A percentile compares a stretch with the other conserved stretches of the same genome.
These are phyloP conservation scores for Silurus meridionalis DNA, from an alignment of 2,113 vertebrate genomes.

Conservation along the genomic window DNA sequence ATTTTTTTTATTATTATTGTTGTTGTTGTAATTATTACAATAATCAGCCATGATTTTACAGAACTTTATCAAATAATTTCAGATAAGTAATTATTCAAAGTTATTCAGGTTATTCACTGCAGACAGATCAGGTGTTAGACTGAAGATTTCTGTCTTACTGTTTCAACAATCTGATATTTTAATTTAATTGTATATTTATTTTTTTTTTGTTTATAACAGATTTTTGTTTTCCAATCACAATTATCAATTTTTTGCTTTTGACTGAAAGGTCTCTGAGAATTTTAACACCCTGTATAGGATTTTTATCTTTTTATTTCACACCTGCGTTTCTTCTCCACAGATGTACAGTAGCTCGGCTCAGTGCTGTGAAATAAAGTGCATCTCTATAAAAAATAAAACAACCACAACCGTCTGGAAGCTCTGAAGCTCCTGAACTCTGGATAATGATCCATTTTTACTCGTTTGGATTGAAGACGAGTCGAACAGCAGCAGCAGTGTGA, in stretches of 20 bases:
- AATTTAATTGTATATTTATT: too few relatives aligned
- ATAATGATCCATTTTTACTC: not conserved
- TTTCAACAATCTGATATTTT: too few relatives aligned
- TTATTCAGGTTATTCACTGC: too few relatives aligned
- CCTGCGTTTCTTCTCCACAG: not conserved
- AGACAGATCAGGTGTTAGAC: too few relatives aligned
- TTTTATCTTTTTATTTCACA: not conserved
- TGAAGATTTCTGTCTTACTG: too few relatives aligned
- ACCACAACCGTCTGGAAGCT: not conserved
- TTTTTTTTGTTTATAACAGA: not conserved
- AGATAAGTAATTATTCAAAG: too few relatives aligned
- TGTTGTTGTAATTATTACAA: not conserved
- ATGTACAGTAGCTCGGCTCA: not conserved
- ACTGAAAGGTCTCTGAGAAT: not conserved
- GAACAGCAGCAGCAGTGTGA: not conserved
- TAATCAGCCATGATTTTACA: too few relatives aligned
- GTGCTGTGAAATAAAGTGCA: not conserved
- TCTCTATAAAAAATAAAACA: not conserved
- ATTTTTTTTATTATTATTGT: not conserved
- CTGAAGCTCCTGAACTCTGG: not conserved
- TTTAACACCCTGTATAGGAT: too few relatives aligned
- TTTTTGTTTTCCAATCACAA: not conserved
- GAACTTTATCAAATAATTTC: too few relatives aligned
- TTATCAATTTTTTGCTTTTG: not conserved
- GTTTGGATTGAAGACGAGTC: not conserved